Evolutionary conservation across 2,888 invertebrate genomes (phyloP).

Genomic region (Ennomos fuscantarius): DNA sequence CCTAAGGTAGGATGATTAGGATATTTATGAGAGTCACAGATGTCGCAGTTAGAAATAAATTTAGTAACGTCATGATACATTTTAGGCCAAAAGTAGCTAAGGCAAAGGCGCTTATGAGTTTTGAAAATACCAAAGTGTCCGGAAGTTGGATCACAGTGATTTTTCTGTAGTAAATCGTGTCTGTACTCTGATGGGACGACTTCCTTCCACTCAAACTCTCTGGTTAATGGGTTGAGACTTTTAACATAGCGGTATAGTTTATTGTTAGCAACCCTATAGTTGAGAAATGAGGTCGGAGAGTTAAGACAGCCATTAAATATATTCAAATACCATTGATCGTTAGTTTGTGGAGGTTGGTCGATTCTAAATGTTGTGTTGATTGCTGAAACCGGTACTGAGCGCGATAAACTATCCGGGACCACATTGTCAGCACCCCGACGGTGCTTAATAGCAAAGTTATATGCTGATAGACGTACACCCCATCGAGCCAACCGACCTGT

Average conservation of each 20-base stretch:
- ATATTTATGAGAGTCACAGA: slow-evolving; percentile 15
- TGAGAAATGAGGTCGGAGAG: slow-evolving; percentile 23
- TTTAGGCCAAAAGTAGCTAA: slow-evolving; percentile 38
- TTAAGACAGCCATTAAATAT: too few species aligned
- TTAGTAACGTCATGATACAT: slow-evolving; percentile 35
- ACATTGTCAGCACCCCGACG: slow-evolving; percentile 39
- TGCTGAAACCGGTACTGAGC: slow-evolving; percentile 9
- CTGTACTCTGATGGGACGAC: slow-evolving; percentile 33
- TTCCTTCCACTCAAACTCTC: slow-evolving; percentile 33
- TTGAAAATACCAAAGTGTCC: slow-evolving; percentile 41
- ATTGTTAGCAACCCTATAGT: slow-evolving; percentile 32
- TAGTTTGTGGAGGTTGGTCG: too few species aligned
- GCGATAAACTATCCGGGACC: slow-evolving; percentile 39
- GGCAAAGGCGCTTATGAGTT: slow-evolving; percentile 36
- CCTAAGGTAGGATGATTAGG: slow-evolving; percentile 27
- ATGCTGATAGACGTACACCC: slow-evolving; percentile 41
- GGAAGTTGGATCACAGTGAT: slow-evolving; percentile 38
- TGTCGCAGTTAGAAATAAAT: slow-evolving; percentile 25
- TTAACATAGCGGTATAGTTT: slow-evolving; percentile 32
- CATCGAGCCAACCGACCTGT: slow-evolving; percentile 44
- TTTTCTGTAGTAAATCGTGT: slow-evolving; percentile 12
- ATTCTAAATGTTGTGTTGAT: too few species aligned
- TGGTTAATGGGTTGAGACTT: slow-evolving; percentile 13
- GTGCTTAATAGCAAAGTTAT: slow-evolving; percentile 41
- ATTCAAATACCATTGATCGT: too few species aligned